These are phyloP conservation scores for Melanchra persicariae DNA, from an alignment of 2,888 invertebrate genomes.

Conservation along the genomic window DNA sequence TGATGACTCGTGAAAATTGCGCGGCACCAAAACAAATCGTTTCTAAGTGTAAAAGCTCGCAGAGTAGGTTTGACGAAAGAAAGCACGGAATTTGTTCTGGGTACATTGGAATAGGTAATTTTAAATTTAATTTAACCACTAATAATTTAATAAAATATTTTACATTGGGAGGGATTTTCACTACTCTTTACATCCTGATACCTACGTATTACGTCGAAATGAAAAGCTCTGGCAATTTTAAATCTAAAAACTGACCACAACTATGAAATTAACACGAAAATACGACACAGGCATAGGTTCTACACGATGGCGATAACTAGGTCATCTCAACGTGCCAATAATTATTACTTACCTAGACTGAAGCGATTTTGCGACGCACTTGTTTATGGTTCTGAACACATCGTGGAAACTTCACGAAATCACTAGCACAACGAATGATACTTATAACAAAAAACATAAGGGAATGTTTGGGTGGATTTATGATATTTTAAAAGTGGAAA, in stretches of 20 bases:
- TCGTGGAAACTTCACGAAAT: conserved; percentile 49
- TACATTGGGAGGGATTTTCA: not conserved
- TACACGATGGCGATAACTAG: conserved; percentile 77
- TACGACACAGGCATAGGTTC: conserved; percentile 44
- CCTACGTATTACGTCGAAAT: conserved; percentile 16
- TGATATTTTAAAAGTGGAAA: conserved; percentile 62
- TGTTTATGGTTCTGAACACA: conserved; percentile 66
- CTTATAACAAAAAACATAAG: conserved; percentile 44
- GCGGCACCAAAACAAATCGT: conserved; percentile 44
- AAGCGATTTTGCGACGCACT: conserved; percentile 82
- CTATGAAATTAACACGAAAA: conserved; percentile 23
- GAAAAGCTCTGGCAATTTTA: not conserved
- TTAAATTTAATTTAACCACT: not conserved
- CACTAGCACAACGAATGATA: conserved; percentile 53
- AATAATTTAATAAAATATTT: not conserved
- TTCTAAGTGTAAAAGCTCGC: conserved; percentile 5
- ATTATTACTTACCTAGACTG: conserved; percentile 85
- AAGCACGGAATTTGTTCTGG: not conserved
- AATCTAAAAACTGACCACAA: conserved; percentile 13
- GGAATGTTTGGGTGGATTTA: conserved; percentile 55
- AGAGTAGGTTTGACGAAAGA: not conserved
- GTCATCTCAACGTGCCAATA: conserved; percentile 88
- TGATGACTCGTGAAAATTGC: conserved; percentile 41
- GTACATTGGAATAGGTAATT: not conserved
- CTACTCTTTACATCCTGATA: not conserved